These are phyloP conservation scores for Pogoniulus pusillus DNA, from an alignment of 2,797 vertebrate genomes.

Conservation along the genomic window DNA sequence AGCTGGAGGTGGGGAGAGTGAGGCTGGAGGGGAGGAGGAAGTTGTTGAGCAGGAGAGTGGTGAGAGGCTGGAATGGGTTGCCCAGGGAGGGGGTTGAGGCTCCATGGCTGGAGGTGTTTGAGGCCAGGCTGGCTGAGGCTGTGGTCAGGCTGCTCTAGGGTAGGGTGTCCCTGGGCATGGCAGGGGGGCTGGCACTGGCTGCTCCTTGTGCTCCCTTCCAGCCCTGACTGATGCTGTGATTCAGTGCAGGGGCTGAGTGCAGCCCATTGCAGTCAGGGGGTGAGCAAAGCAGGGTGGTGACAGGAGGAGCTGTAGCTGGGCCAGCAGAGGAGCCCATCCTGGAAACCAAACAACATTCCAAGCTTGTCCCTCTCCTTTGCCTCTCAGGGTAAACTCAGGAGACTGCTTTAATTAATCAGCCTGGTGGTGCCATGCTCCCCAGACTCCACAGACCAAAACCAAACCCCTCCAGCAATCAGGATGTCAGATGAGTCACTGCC, in stretches of 20 bases:
- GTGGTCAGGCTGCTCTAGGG: too few species aligned
- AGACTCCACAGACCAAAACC: not conserved
- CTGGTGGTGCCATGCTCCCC: not conserved
- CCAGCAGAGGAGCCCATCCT: not conserved
- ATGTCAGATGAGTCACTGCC: slow-evolving; percentile 11
- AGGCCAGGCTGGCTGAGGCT: too few species aligned
- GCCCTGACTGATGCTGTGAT: too few species aligned
- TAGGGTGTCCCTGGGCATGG: too few species aligned
- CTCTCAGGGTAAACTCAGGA: not conserved
- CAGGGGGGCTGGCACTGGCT: not conserved
- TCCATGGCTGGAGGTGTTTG: too few species aligned
- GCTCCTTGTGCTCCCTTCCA: too few species aligned
- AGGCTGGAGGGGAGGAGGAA: too few species aligned
- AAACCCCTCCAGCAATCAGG: not conserved
- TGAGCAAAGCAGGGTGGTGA: not conserved
- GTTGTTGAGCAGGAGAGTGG: too few species aligned
- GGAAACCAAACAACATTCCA: slow-evolving; percentile 42
- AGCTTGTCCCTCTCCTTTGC: not conserved
- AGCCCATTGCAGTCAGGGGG: not conserved
- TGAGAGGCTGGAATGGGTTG: too few species aligned
- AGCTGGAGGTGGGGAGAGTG: too few species aligned
- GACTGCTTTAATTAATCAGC: not conserved
- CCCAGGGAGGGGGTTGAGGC: too few species aligned
- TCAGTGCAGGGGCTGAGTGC: not conserved
- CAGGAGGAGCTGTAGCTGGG: not conserved